Evolutionary conservation across 1,140 invertebrate species (phyloP), one percentile per base, ranked within the genome.

Genomic region (Polypedilum pembai): DNA sequence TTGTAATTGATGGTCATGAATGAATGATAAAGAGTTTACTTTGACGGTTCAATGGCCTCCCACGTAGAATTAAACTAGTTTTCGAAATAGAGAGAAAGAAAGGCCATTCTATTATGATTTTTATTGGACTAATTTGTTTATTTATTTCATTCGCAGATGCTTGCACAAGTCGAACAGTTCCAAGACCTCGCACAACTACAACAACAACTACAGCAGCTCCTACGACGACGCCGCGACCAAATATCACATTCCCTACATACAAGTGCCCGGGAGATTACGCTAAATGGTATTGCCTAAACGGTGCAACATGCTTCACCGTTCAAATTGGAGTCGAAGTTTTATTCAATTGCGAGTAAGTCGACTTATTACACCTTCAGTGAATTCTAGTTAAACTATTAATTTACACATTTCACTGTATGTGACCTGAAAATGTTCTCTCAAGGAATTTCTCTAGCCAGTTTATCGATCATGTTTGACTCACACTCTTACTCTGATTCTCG

Each of bases 211-310:
- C 76, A 17, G 76, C 79, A 3, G 84, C 87, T 78, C 17, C 65
- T 3, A 69, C 65, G 8, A 69, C 65, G 20, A 66, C 12, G 7
- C 88, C 91, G 77, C 85, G 94, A 78, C 92, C 94, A 77, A 96
- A 96, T 84, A 91, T 96, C 84, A 95, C 94, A 88, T 96, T 95
- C 89, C 93, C 93, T 82, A 94, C 92, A 80, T 95, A 93, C 86
- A 89, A 91, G 79, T 96, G 94, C 86, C 93, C 94, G 79, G 89
- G 90, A 76, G 90, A 90, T 80, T 96, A 96, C 84, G 93, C 92
- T 80, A 90, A 92, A 82, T 95, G 91, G 90, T 96, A 96, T 85
- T 97, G 95, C 84, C 87, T 96, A 75, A 96, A 96, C 85, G 93
- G 93, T 79, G 94, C 94, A 80, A 93, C 91, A 78, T 96, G 94